Evolutionary conservation across 2,797 vertebrate genomes (phyloP), one percentile per base, ranked within the genome.

Genomic region (Phaenicophaeus curvirostris): DNA sequence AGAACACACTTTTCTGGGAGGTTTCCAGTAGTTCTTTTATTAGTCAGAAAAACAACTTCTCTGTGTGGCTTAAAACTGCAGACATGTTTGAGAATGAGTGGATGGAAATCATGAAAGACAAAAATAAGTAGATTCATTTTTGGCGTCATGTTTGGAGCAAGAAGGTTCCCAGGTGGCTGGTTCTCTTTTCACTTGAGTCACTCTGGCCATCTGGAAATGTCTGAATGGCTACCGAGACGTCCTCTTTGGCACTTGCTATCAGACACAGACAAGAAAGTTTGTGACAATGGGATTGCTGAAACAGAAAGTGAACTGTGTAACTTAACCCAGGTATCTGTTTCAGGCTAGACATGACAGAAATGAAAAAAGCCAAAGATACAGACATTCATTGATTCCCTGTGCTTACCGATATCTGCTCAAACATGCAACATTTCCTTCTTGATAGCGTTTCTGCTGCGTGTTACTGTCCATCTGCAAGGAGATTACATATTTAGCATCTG

Each of bases 401-500:
- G 75, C 78, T 85, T 85, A 63, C 33, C 80, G 75, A 80, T 95
- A 96, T n/a, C 92, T 89, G 50, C 68, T 51, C 75, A 84, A 95
- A 87, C 11, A 8, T 67, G 59, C 48, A 90, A 63, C 33, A 23
- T 90, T 88, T 91, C 67, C 63, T 68, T 77, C 35, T 39, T 65
- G 83, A 94, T 94, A 93, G 88, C 2, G 0, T 87, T 94, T 85
- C 65, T 85, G 39, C 91, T 85, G 39, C 75, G 65, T 91, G 80
- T 92, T 94, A 90, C 90, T 96, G 86, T 95, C 95, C 95, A 93
- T 94, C 86, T 94, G 80, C 41, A 77, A 94, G 66, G 85, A 94
- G 94, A 92, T 96, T 93, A 90, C 84, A 88, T 87, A 90, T 94
- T 94, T 92, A 90, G 88, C 75, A 91, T 90, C 94, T 95, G 91